Base-by-base conservation (phyloP, 2,113 vertebrate species). In the Alethe castanea region DNA sequence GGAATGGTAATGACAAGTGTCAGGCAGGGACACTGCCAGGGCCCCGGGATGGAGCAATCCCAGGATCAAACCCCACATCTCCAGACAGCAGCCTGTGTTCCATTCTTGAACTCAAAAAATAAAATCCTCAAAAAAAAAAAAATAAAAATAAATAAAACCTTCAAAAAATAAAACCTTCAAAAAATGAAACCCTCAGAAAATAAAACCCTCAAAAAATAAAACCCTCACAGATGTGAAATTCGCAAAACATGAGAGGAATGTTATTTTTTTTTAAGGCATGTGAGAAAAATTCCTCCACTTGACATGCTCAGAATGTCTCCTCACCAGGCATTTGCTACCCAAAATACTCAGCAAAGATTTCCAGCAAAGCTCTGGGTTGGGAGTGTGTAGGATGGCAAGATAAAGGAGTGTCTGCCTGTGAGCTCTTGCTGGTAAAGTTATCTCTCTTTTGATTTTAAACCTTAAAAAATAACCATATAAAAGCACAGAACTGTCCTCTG, bases 141-240 rank as follows among this genome's bases (percentile, higher is more conserved):
- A 50, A 52, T 16, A 52, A 52, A 52, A 52, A 45, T 19, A 45
- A 45, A 45, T 45, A 19, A 45, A 45, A 45, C 44, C 19, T 12
- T 45, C 44, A 45, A 45, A 45, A 45, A 45, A 45, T 45, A 9
- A 45, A 45, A 19, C 8, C 44, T 11, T 45, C 44, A 48, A 7
- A 47, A 47, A 47, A 48, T 25, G 8, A 48, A 48, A 14, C 13
- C 12, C 24, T 48, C 48, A 48, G 25, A 52, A 52, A 52, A 52
- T 48, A 48, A 48, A 47, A 47, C 35, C 28, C 35, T 24, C 42
- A 47, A 45, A 73, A 74, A 57, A 28, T 24, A 67, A 94, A 70
- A 60, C 77, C 82, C 91, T 93, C 79, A 66, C 69, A 87, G 91
- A 81, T 94, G 77, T 87, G 82, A 88, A 85, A 78, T 48, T 64